Percentiles rank a stretch among this genome's conserved stretches.
Evolutionary conservation across 2,113 vertebrate genomes (phyloP).

Genomic region (Conger conger): DNA sequence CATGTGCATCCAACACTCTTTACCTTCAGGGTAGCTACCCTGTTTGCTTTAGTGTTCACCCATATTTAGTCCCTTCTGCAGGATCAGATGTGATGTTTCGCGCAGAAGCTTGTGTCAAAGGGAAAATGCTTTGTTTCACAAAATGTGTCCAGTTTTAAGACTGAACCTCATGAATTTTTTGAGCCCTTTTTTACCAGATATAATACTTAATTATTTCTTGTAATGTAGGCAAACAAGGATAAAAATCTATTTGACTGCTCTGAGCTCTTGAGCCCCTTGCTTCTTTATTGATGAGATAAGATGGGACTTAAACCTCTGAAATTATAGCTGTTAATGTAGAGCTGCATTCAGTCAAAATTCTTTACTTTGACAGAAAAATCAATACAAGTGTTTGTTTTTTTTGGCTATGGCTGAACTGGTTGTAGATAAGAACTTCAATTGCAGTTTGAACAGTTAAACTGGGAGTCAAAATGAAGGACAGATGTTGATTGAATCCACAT

Average conservation of each 20-base stretch:
- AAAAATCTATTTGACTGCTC: background rate
- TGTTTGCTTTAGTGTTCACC: constrained; percentile 25
- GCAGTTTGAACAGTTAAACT: background rate
- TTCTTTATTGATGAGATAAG: background rate
- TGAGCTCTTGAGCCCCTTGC: background rate
- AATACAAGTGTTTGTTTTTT: background rate
- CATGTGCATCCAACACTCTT: constrained; percentile 22
- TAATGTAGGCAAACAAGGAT: background rate
- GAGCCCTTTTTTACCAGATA: background rate
- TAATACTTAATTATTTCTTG: background rate
- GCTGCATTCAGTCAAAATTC: background rate
- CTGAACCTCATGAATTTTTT: background rate
- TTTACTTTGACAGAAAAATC: background rate
- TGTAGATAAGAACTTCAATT: too few species aligned
- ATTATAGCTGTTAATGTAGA: background rate
- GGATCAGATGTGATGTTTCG: constrained; percentile 9
- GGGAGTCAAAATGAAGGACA: background rate
- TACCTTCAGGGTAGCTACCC: constrained; percentile 34
- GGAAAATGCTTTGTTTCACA: background rate
- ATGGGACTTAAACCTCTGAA: background rate
- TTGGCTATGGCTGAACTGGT: too few species aligned
- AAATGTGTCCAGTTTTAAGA: background rate
- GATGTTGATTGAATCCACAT: background rate
- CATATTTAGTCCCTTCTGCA: constrained; percentile 25
- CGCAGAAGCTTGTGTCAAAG: background rate